Conservation (phyloP, 2,113 vertebrate species). For the Ibidorhyncha struthersii region DNA sequence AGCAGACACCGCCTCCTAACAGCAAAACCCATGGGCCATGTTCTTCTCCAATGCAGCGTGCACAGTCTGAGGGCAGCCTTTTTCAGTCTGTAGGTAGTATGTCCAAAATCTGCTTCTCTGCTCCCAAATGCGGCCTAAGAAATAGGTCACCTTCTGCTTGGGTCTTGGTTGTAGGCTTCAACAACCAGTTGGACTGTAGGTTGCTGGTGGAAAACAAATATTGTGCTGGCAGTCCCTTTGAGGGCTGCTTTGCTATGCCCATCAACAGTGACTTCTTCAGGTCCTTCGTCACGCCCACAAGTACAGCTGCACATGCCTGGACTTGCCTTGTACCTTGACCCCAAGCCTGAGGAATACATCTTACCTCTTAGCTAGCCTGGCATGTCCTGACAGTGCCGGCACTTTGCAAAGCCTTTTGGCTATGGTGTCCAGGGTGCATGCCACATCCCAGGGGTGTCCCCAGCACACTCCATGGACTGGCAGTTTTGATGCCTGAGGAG, state of each 20-base stretch:
- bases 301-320: not conserved
- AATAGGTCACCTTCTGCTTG: not conserved
- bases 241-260: not conserved
- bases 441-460: no score
- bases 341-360: not conserved
- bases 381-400: not conserved
- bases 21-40: not conserved
- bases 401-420: not conserved
- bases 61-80: not conserved
- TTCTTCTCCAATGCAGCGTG: not conserved
- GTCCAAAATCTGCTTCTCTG: not conserved
- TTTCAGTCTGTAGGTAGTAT: no score
- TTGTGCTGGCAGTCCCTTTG: not conserved
- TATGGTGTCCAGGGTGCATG: no score
- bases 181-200: not conserved
- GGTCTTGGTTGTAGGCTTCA: not conserved
- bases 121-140: not conserved
- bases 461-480: fast-evolving
- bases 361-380: not conserved
- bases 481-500: fast-evolving
- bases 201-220: not conserved
- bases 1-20: not conserved
- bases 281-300: not conserved
- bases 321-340: not conserved
- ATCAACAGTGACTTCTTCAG: not conserved